Evolutionary conservation across 2,888 invertebrate species (phyloP), one percentile per base, ranked within the genome.

Genomic region (Chromoteleia sp.): DNA sequence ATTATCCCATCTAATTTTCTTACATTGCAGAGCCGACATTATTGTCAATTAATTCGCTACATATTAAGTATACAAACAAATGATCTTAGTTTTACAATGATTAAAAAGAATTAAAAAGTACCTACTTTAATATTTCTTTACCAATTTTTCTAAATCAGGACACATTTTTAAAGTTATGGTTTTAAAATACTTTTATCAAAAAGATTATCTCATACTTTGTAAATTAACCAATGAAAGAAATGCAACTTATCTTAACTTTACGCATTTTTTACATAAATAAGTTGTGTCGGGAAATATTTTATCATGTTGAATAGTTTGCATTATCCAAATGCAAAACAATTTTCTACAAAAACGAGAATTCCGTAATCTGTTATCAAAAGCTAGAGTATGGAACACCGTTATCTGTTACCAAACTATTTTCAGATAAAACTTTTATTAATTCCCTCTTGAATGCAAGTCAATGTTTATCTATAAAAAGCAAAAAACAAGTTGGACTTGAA

Each of bases 301-400:
- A 67, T 52, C 41, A 52, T 52, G 25, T 67, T 67, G 10, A 50
- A 36, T 15, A 39, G 25, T n/a, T n/a, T n/a, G n/a, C n/a, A n/a
- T n/a, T n/a, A 12, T n/a, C 14, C n/a, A 52, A 67, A 50, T n/a
- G 25, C 15, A 14, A n/a, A 50, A 50, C 50, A 15, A 15, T 8
- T 30, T 52, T 14, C 15, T 7, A 8, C 52, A 30, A 29, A 52
- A 12, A 52, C 50, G 25, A 14, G 50, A 50, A 50, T 25, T 50
- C 25, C 25, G 29, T 50, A 50, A 50, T 50, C 15, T 52, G 30
- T 52, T 52, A 52, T 52, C 52, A 52, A 52, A 52, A 52, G 14
- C 52, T 7, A 30, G 52, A 15, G 14, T n/a, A 10, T 30, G 14
- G 30, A 29, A 15, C 52, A 7, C 15, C 7, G 52, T 52, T 15